Conservation (phyloP, 2,888 invertebrate genomes). For the Drosophila anceps region DNA sequence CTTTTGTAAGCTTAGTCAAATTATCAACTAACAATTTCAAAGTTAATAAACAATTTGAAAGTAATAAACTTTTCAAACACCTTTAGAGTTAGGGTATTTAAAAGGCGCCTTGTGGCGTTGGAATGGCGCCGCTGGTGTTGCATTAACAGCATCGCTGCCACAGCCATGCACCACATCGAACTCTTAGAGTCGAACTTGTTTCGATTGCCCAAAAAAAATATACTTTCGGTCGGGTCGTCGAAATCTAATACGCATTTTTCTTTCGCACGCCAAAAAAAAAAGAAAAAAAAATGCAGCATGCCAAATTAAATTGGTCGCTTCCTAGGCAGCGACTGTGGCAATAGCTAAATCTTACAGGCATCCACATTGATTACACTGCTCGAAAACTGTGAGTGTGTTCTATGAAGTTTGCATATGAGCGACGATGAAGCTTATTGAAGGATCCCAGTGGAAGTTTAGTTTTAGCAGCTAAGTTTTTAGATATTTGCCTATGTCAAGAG, state of each 20-base stretch:
- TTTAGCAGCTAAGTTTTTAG: no score
- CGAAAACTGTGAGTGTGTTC: background rate
- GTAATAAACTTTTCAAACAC: background rate
- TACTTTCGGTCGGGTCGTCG: conserved; percentile 43
- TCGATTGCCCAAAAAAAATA: conserved; percentile 50
- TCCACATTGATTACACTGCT: background rate
- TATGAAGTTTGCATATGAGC: background rate
- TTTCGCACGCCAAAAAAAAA: conserved; percentile 38
- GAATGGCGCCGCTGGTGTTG: conserved; percentile 68
- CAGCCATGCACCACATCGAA: conserved; percentile 22
- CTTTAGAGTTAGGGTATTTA: background rate
- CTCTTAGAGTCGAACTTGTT: conserved; percentile 56
- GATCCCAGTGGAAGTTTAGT: no score
- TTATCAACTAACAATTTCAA: no score
- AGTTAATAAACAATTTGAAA: no score
- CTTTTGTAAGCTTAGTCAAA: no score
- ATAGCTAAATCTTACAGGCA: conserved; percentile 9
- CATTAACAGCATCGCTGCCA: conserved; percentile 46
- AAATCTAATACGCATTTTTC: conserved; percentile 73
- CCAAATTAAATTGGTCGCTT: conserved; percentile 61
- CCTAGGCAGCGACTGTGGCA: conserved; percentile 37
- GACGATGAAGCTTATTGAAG: background rate
- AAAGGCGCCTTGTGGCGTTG: conserved; percentile 41
- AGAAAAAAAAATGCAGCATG: conserved; percentile 27
- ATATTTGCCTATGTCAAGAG: no score